Conservation (phyloP, 2,888 invertebrate genomes). For the Drosophila paramelanica region DNA sequence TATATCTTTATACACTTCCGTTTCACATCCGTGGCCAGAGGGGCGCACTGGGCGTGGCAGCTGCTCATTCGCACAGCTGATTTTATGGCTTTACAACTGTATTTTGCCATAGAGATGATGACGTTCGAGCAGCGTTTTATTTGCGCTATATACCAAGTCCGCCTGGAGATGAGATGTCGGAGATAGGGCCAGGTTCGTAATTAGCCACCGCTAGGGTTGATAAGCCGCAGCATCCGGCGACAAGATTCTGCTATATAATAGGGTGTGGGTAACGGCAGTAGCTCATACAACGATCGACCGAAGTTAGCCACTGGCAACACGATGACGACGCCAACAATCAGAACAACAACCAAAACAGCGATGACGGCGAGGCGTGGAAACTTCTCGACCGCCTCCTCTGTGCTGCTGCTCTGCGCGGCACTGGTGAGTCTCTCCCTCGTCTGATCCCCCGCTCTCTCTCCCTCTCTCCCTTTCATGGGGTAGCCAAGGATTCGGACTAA, state of each 20-base stretch:
- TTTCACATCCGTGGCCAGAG: conserved; percentile 65
- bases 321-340: conserved; percentile 53
- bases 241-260: conserved; percentile 61
- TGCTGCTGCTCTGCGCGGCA: conserved; percentile 58
- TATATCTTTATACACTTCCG: conserved; percentile 78
- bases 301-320: conserved; percentile 75
- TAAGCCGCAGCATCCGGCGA: conserved; percentile 68
- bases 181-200: conserved; percentile 43
- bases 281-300: conserved; percentile 79
- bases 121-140: conserved; percentile 54
- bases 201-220: conserved; percentile 45
- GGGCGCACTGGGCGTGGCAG: conserved; percentile 28
- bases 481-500: conserved; percentile 27
- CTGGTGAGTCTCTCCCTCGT: conserved; percentile 55
- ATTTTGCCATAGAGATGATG: conserved; percentile 54
- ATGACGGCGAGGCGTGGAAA: conserved; percentile 47
- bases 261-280: conserved; percentile 27
- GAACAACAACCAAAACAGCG: conserved; percentile 28
- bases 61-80: conserved; percentile 35
- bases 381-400: conserved; percentile 44
- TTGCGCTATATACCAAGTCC: conserved; percentile 55
- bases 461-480: neutral
- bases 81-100: conserved; percentile 72
- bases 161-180: conserved; percentile 16
- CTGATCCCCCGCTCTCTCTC: too few relatives aligned